Conservation (phyloP, 2,797 vertebrate species). For the Acanthiza pusilla region DNA sequence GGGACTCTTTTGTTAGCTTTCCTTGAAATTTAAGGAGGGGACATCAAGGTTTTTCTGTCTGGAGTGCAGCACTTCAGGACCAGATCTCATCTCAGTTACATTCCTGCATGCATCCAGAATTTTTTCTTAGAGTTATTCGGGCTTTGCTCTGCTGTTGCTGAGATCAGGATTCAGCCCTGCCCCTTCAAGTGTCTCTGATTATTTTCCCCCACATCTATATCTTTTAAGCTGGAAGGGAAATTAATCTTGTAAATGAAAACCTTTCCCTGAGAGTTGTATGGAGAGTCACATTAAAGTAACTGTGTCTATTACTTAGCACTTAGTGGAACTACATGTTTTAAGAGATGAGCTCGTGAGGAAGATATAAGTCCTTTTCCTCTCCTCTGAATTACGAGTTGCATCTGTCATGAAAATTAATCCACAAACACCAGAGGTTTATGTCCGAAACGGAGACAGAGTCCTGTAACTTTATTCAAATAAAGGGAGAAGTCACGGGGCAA, state of each 20-base stretch:
- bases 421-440: too few relatives aligned
- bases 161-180: not conserved
- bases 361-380: not conserved
- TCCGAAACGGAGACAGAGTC: too few relatives aligned
- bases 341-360: slow-evolving; percentile 1
- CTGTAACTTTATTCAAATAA: too few relatives aligned
- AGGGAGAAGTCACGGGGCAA: too few relatives aligned
- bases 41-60: not conserved
- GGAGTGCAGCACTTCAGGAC: not conserved
- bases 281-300: not conserved
- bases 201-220: not conserved
- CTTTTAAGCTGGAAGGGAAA: not conserved
- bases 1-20: not conserved
- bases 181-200: not conserved
- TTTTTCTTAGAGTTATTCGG: not conserved
- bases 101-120: not conserved
- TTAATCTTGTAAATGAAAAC: not conserved
- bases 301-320: slow-evolving; percentile 3
- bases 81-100: not conserved
- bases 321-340: not conserved
- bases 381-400: not conserved
- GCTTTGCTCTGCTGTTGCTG: not conserved
- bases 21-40: not conserved
- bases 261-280: not conserved
- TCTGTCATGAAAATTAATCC: too few relatives aligned